These are phyloP conservation scores for Dicaeum eximium DNA, from an alignment of 2,113 vertebrate genomes.

Conservation along the genomic window DNA sequence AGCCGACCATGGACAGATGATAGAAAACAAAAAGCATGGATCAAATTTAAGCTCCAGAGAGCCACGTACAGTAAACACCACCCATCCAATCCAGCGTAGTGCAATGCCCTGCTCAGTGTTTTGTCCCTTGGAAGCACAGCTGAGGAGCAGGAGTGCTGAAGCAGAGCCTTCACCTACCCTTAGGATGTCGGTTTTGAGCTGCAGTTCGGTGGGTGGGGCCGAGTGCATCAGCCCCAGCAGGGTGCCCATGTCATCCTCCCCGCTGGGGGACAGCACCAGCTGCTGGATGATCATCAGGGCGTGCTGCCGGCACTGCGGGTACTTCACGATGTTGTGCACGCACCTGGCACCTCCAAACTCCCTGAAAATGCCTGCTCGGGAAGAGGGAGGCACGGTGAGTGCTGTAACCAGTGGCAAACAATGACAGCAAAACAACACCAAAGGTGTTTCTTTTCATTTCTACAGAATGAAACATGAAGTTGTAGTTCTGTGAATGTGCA, in stretches of 20 bases:
- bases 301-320: constrained; percentile 92
- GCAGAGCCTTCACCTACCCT: constrained; percentile 70
- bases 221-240: constrained; percentile 97
- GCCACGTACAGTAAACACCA: too few species aligned
- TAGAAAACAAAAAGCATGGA: not conserved
- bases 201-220: constrained; percentile 86
- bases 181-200: constrained; percentile 94
- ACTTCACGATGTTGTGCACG: constrained; percentile 96
- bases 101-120: not conserved
- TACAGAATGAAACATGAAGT: not conserved
- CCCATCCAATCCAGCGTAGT: not conserved
- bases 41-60: not conserved
- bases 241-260: constrained; percentile 98
- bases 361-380: constrained; percentile 85
- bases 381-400: rapidly evolving
- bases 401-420: not conserved
- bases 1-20: not conserved
- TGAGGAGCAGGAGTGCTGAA: not conserved
- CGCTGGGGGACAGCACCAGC: constrained; percentile 90
- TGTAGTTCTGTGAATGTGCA: not conserved
- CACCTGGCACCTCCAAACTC: constrained; percentile 96
- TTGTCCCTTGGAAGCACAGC: not conserved
- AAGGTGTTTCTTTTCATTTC: not conserved
- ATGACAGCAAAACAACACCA: not conserved
- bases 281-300: constrained; percentile 97